These are phyloP conservation scores for Gymnothorax javanicus DNA, from an alignment of 2,797 vertebrate genomes.

Conservation along the genomic window DNA sequence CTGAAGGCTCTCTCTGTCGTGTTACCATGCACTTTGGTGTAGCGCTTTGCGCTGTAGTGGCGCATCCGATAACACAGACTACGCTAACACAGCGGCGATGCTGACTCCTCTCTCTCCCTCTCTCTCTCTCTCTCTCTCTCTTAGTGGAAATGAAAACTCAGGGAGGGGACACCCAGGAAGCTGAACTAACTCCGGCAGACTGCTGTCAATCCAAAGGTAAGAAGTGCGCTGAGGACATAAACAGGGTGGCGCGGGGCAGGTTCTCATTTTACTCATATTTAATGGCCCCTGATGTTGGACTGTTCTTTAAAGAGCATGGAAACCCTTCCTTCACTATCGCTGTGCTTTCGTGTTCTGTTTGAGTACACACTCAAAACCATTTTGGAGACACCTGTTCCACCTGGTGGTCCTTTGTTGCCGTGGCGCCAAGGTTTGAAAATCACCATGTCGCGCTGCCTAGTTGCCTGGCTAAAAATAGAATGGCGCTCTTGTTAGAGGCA, in stretches of 20 bases:
- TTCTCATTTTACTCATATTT: conserved; percentile 30
- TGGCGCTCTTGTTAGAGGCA: too few species aligned
- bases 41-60: too few species aligned
- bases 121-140: conserved; percentile 41
- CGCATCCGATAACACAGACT: background rate
- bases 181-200: conserved; percentile 62
- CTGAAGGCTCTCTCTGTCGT: background rate
- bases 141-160: conserved; percentile 63
- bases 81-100: background rate
- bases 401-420: too few species aligned
- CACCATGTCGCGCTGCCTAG: too few species aligned
- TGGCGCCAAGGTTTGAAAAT: too few species aligned
- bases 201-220: conserved; percentile 78
- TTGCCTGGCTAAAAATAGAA: too few species aligned
- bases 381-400: too few species aligned
- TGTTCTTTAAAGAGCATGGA: conserved; percentile 53
- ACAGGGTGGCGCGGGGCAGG: conserved; percentile 35
- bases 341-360: too few species aligned
- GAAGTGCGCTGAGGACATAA: conserved; percentile 9
- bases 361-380: too few species aligned
- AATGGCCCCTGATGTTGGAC: conserved; percentile 64
- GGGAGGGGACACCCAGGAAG: conserved; percentile 59
- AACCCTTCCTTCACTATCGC: too few species aligned
- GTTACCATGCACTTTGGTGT: background rate
- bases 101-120: background rate